These are phyloP conservation scores for Acipenser ruthenus DNA, from an alignment of 2,797 vertebrate species.

Conservation along the genomic window DNA sequence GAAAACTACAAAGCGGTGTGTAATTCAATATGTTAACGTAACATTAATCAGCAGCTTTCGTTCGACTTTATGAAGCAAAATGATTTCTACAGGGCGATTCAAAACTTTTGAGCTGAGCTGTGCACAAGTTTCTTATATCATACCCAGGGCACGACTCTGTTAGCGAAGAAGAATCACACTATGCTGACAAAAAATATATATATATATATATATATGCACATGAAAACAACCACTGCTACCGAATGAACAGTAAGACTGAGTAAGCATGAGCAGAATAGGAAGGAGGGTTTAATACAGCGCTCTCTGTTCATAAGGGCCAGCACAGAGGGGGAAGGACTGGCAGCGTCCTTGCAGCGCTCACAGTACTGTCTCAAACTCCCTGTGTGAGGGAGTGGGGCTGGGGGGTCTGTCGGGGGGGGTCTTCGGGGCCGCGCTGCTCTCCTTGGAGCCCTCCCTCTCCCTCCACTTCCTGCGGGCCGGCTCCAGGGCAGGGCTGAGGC, in stretches of 20 bases:
- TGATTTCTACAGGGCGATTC: no score
- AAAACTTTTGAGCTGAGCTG: no score
- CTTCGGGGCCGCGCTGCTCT: slow-evolving; percentile 6
- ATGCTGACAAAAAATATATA: not conserved
- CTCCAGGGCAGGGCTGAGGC: slow-evolving; percentile 13
- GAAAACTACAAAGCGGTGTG: no score
- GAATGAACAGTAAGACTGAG: not conserved
- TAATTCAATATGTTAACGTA: no score
- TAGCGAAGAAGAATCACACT: no score
- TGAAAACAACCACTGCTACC: not conserved
- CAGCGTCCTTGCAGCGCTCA: slow-evolving; percentile 27
- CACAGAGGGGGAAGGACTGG: not conserved
- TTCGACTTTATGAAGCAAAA: no score
- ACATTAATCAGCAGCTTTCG: no score
- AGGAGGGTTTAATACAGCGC: no score
- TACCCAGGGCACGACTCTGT: no score
- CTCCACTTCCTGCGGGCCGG: slow-evolving; percentile 18
- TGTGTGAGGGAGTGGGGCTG: slow-evolving; percentile 33
- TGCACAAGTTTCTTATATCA: no score
- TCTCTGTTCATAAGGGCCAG: no score
- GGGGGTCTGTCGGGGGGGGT: slow-evolving; percentile 29
- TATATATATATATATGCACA: not conserved
- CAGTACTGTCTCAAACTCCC: slow-evolving; percentile 57
- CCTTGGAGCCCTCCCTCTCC: slow-evolving; percentile 3
- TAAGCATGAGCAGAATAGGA: not conserved